Percentiles rank a stretch among this genome's conserved stretches.
Evolutionary conservation across 2,888 invertebrate species (phyloP).

Genomic region (Papilio elwesi): DNA sequence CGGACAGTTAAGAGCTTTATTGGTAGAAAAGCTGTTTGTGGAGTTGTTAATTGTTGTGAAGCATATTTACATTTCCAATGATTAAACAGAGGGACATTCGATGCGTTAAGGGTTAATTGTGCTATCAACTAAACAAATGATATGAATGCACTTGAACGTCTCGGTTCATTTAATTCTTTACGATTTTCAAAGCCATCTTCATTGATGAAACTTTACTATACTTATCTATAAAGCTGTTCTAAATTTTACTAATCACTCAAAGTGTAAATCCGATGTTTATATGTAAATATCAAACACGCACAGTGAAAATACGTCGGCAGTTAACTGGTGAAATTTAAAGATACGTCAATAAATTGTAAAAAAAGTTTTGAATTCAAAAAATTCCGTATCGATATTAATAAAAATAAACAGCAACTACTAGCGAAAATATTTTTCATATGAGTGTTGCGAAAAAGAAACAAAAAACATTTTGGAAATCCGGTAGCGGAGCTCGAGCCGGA

Average conservation of each 20-base stretch:
- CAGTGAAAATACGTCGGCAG: not conserved
- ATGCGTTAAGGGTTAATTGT: not conserved
- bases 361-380: not conserved
- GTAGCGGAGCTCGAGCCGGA: conserved; percentile 62
- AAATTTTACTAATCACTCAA: no score
- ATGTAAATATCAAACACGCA: not conserved
- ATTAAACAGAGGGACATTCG: not conserved
- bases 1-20: conserved; percentile 35
- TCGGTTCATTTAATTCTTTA: not conserved
- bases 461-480: conserved; percentile 57
- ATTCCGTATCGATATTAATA: conserved; percentile 7
- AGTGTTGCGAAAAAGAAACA: conserved; percentile 44
- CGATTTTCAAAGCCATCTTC: not conserved
- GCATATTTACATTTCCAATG: conserved; percentile 28
- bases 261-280: not conserved
- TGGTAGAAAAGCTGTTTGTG: conserved; percentile 34
- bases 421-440: conserved; percentile 20
- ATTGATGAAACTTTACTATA: not conserved
- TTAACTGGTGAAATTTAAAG: not conserved
- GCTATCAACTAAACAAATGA: not conserved
- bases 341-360: not conserved
- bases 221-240: not conserved
- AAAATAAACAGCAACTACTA: conserved; percentile 7
- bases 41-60: conserved; percentile 38
- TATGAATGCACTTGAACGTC: no score